These are phyloP conservation scores for Silurus lanzhouensis DNA, from an alignment of 2,797 vertebrate species.

Conservation along the genomic window DNA sequence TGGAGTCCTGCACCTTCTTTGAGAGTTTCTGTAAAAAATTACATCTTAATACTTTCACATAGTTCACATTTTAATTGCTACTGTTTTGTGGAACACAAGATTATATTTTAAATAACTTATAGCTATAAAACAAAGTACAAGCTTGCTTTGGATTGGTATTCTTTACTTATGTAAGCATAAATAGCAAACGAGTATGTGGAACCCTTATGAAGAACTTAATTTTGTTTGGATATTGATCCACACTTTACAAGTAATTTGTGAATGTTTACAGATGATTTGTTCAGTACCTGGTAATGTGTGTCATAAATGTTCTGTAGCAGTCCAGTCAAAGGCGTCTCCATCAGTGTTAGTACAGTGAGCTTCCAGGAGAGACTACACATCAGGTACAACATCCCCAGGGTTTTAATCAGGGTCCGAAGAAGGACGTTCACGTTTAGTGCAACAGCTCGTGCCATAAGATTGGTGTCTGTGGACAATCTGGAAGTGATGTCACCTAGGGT, in stretches of 20 bases:
- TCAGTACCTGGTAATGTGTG: constrained; percentile 74
- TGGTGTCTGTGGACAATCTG: constrained; percentile 78
- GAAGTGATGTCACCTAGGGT: constrained; percentile 80
- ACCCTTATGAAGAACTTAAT: background rate
- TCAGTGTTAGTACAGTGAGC: constrained; percentile 77
- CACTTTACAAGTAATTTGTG: background rate
- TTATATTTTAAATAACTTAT: background rate
- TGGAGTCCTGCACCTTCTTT: constrained; percentile 72
- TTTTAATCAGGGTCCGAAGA: constrained; percentile 80
- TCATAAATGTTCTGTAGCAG: constrained; percentile 76
- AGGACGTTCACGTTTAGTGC: constrained; percentile 72
- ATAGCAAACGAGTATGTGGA: background rate
- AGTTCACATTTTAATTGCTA: background rate
- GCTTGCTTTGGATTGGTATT: background rate
- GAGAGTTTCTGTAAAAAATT: constrained; percentile 68
- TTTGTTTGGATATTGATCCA: background rate
- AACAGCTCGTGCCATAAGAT: constrained; percentile 71
- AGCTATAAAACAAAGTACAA: background rate
- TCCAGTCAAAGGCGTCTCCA: constrained; percentile 73
- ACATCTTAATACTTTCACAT: background rate
- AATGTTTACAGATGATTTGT: background rate
- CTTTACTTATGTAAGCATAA: background rate
- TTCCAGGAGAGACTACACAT: constrained; percentile 80
- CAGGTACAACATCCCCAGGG: constrained; percentile 70
- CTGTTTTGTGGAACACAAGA: background rate